Percentiles rank a stretch among this genome's conserved stretches.
phyloP scores from a whole-genome alignment of 2,888 invertebrate genomes.

The Hermaeophaga mercurialis region DNA sequence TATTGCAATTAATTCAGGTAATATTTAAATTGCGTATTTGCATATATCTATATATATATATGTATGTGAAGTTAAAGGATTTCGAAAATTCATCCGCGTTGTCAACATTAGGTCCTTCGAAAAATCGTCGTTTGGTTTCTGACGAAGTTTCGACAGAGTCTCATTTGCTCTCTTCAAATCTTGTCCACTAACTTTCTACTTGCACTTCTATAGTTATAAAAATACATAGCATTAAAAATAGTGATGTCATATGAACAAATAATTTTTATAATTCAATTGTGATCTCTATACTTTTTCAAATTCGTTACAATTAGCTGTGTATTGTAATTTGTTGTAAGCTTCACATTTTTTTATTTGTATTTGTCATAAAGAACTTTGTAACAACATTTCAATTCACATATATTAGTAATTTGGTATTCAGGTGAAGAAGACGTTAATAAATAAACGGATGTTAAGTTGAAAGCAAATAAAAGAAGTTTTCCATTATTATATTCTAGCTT shows the following conservation, averaged over 20 bases:
- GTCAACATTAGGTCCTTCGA: no score
- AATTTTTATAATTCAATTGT: constrained; percentile 70
- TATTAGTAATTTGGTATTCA: constrained; percentile 60
- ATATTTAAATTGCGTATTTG: no score
- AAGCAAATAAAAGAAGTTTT: constrained; percentile 61
- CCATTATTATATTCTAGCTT: constrained; percentile 61
- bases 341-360: constrained; percentile 59
- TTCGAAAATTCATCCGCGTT: no score
- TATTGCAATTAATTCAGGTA: no score
- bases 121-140: no score
- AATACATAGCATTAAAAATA: constrained; percentile 72
- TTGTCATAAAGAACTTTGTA: constrained; percentile 66
- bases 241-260: constrained; percentile 62
- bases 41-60: no score
- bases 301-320: constrained; percentile 58
- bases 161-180: no score
- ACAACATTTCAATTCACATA: constrained; percentile 63
- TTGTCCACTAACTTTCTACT: no score
- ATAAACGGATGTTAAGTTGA: constrained; percentile 66
- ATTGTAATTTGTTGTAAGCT: constrained; percentile 60
- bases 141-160: no score
- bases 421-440: constrained; percentile 58
- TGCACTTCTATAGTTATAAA: no score
- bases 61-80: no score
- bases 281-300: constrained; percentile 60